phyloP scores from a whole-genome alignment of 2,888 invertebrate genomes.

The Netelia melanura region DNA sequence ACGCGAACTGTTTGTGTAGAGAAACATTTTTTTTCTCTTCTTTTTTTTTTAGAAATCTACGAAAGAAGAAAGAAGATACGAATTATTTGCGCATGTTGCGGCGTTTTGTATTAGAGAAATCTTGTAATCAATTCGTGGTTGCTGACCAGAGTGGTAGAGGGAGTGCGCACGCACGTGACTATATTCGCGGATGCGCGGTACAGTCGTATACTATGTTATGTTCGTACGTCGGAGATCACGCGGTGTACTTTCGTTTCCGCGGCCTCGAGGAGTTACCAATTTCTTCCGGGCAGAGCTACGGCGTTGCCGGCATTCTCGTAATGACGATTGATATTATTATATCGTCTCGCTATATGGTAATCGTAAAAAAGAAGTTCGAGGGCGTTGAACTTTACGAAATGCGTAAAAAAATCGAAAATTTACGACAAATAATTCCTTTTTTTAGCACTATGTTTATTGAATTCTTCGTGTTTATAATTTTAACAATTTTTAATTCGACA shows the following conservation, averaged over 20 bases:
- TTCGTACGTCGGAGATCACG: constrained; percentile 24
- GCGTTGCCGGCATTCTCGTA: constrained; percentile 34
- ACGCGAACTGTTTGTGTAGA: constrained; percentile 53
- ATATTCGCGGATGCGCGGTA: constrained; percentile 22
- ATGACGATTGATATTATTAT: constrained; percentile 37
- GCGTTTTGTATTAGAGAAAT: constrained; percentile 75
- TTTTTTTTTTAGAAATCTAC: constrained; percentile 46
- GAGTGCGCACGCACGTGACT: constrained; percentile 49
- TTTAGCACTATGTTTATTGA: neutral
- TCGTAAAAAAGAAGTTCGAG: constrained; percentile 19
- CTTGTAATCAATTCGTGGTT: constrained; percentile 57
- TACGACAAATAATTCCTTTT: neutral
- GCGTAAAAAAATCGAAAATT: neutral
- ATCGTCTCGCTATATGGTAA: neutral
- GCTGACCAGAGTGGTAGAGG: constrained; percentile 48
- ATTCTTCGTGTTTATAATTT: neutral
- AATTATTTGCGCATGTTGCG: constrained; percentile 49
- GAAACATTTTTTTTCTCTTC: constrained; percentile 26
- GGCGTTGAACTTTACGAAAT: constrained; percentile 17
- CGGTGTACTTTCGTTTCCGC: constrained; percentile 61
- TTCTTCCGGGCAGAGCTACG: constrained; percentile 53
- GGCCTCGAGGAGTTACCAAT: constrained; percentile 49
- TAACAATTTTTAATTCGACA: neutral
- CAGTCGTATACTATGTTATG: neutral
- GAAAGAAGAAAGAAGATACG: constrained; percentile 40